Percentiles rank a stretch among this genome's conserved stretches.
Conservation (phyloP, 2,888 invertebrate species). For the Cheilosia vulpina region DNA sequence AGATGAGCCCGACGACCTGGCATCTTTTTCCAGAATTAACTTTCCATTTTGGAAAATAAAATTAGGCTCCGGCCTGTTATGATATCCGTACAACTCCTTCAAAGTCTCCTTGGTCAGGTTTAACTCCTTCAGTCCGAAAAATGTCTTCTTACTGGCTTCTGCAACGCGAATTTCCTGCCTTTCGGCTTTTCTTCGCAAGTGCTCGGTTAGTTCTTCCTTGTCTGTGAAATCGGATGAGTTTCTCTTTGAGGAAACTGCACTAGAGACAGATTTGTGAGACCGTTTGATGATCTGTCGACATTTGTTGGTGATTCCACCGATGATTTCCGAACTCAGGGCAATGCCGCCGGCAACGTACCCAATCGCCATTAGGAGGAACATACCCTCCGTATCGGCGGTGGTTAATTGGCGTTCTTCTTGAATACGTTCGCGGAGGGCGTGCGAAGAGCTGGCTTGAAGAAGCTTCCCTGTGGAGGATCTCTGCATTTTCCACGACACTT, state of each 20-base stretch:
- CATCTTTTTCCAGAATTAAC: constrained; percentile 75
- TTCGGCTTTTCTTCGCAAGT: constrained; percentile 50
- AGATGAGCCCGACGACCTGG: constrained; percentile 70
- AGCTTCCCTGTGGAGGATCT: constrained; percentile 86
- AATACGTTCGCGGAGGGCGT: constrained; percentile 82
- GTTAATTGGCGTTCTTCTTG: constrained; percentile 90
- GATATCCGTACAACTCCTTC: constrained; percentile 80
- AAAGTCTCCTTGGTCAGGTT: constrained; percentile 81
- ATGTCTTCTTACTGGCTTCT: constrained; percentile 69
- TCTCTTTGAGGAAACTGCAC: constrained; percentile 79
- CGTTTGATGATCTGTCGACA: constrained; percentile 83
- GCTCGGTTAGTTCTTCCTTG: constrained; percentile 53
- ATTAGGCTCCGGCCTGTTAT: constrained; percentile 76
- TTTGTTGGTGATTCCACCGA: constrained; percentile 88
- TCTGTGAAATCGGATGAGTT: constrained; percentile 71
- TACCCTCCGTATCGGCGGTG: constrained; percentile 92
- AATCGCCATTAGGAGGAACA: constrained; percentile 89
- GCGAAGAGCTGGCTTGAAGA: constrained; percentile 85
- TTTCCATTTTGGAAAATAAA: constrained; percentile 76
- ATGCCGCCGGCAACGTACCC: constrained; percentile 88
- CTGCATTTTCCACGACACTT: constrained; percentile 90
- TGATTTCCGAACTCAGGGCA: constrained; percentile 88
- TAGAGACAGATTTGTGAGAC: constrained; percentile 77
- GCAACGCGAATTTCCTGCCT: constrained; percentile 26
- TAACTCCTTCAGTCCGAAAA: constrained; percentile 80